Evolutionary conservation across 1,140 invertebrate species (phyloP), one percentile per base, ranked within the genome.

Genomic region (Heterodera schachtii): DNA sequence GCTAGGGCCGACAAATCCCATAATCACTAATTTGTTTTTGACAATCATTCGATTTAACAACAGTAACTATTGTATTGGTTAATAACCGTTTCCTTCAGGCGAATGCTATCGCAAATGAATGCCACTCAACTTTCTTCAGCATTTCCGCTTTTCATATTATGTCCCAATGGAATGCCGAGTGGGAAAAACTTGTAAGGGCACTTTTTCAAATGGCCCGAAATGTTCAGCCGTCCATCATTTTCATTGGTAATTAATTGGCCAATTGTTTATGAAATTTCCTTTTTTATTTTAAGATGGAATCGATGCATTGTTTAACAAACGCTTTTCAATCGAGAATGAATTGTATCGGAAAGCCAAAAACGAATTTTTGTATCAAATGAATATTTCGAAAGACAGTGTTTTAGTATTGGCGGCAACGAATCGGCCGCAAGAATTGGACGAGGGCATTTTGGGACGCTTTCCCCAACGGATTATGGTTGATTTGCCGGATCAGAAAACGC

Each of bases 381-480:
- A 92, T 84, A 91, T 91, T 79, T 92, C 57, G 57, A 16, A 60
- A 16, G 57, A 60, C 19, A 9, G 57, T 4, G 57, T 60, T 11
- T 60, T 60, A 16, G 57, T 60, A 16, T 60, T 60, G 57, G 57
- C 11, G 57, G 57, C 97, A 31, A 99, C 97, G 3, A 99, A 99
- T 91, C 91, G 96, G 21, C 96, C 96, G 0, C 95, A 96, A 81
- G 96, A 98, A 88, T 90, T 98, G 6, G 96, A 98, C 90, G 95
- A 97, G 90, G 96, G 95, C 16, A 95, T 95, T 57, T 67, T 85
- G 44, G 78, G 95, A 82, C 92, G 96, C 73, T 93, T 97, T 41
- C 94, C 95, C 5, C 96, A 96, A 88, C 91, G 95, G 44, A 92
- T 97, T 0, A 96, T 97, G 86, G 94, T 97, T 83, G 94, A 95